These are phyloP conservation scores for Hippolais icterina DNA, from an alignment of 2,113 vertebrate genomes.

Conservation along the genomic window DNA sequence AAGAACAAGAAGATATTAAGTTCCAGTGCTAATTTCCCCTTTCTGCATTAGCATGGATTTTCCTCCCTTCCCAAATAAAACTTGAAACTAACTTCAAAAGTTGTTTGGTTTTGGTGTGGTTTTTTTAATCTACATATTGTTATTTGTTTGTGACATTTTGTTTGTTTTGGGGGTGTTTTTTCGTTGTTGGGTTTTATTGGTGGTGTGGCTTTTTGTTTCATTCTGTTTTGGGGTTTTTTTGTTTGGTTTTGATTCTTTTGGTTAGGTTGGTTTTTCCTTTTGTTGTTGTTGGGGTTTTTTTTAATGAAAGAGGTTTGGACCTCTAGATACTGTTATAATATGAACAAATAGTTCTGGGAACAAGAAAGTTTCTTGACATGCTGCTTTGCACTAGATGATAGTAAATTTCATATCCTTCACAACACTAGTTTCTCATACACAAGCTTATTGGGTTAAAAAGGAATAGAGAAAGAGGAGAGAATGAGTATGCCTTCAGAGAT, in stretches of 20 bases:
- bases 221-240: neutral
- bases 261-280: neutral
- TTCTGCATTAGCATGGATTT: neutral
- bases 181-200: neutral
- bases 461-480: conserved; percentile 1
- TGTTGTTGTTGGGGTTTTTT: neutral
- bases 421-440: neutral
- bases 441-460: conserved; percentile 31
- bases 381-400: neutral
- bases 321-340: neutral
- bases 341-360: neutral
- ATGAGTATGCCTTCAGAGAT: conserved; percentile 50
- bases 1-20: neutral
- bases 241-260: neutral
- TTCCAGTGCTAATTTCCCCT: neutral
- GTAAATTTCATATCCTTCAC: neutral
- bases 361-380: neutral
- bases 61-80: neutral
- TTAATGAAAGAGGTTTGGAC: neutral
- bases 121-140: neutral
- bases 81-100: neutral
- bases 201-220: neutral
- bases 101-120: neutral
- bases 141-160: neutral
- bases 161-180: neutral